These are phyloP conservation scores for Megamerina dolium DNA, from an alignment of 2,888 invertebrate genomes.

Conservation along the genomic window DNA sequence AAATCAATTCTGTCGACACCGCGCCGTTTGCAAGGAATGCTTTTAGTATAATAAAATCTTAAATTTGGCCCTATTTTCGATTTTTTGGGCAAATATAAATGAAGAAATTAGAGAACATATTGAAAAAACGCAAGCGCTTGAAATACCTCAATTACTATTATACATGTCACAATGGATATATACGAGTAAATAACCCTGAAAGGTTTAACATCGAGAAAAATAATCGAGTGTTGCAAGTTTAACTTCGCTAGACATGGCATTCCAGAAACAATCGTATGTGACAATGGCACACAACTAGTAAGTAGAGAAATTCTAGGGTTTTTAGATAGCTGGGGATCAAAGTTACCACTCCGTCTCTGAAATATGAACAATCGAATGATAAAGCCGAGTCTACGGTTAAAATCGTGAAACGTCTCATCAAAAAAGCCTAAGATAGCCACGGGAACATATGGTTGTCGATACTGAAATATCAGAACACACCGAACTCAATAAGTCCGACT, in stretches of 20 bases:
- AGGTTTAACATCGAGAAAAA: neutral
- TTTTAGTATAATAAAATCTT: neutral
- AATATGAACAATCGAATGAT: neutral
- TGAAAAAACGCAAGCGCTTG: too few species aligned
- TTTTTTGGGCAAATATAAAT: slow-evolving; percentile 1
- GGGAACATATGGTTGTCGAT: neutral
- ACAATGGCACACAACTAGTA: neutral
- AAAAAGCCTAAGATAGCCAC: neutral
- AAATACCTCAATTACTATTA: too few species aligned
- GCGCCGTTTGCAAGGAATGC: slow-evolving; percentile 1
- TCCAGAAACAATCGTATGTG: neutral
- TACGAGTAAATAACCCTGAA: too few species aligned
- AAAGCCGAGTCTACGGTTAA: slow-evolving; percentile 1
- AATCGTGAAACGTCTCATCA: neutral
- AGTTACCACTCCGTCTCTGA: neutral
- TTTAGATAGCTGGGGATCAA: neutral
- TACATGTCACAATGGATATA: neutral
- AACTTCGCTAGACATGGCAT: neutral
- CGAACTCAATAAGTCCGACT: too few species aligned
- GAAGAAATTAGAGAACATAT: neutral
- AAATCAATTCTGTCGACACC: neutral
- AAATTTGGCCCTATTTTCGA: neutral
- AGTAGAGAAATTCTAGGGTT: neutral
- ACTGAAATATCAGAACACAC: too few species aligned
- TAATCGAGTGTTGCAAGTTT: neutral